These are phyloP conservation scores for Eupithecia tripunctaria DNA, from an alignment of 2,888 invertebrate species.

Conservation along the genomic window DNA sequence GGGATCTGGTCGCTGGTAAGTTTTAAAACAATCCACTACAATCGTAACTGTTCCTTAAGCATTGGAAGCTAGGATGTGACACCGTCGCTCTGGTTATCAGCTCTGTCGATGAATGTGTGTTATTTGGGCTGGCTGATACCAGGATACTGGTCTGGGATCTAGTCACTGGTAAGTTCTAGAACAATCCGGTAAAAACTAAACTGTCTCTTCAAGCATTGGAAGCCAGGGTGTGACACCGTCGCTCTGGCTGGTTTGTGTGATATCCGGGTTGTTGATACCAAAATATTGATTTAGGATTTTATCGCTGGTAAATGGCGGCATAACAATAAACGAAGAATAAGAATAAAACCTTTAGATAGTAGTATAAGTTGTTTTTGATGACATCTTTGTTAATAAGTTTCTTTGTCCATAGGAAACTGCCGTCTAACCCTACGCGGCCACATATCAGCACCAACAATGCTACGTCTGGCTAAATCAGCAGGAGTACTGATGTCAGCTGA, in stretches of 20 bases:
- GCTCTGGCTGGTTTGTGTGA: slow-evolving; percentile 94
- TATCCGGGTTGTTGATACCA: slow-evolving; percentile 93
- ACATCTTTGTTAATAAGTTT: too few species aligned
- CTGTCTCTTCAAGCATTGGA: slow-evolving; percentile 97
- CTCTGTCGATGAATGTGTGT: slow-evolving; percentile 91
- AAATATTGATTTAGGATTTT: slow-evolving; percentile 93
- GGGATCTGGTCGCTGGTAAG: slow-evolving; percentile 92
- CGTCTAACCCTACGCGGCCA: slow-evolving; percentile 91
- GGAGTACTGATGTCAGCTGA: slow-evolving; percentile 90
- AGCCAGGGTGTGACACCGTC: slow-evolving; percentile 92
- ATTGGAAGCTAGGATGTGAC: slow-evolving; percentile 94
- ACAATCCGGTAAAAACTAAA: too few species aligned
- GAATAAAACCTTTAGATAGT: too few species aligned
- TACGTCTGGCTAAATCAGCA: slow-evolving; percentile 90
- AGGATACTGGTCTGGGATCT: slow-evolving; percentile 94
- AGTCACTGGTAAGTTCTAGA: slow-evolving; percentile 86
- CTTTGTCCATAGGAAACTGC: slow-evolving; percentile 86
- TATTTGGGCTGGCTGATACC: slow-evolving; percentile 91
- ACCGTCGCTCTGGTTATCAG: slow-evolving; percentile 90
- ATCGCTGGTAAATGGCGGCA: slow-evolving; percentile 90
- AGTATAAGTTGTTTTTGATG: too few species aligned
- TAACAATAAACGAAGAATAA: too few species aligned
- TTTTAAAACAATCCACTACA: neutral
- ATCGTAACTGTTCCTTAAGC: slow-evolving; percentile 88
- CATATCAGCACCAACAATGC: slow-evolving; percentile 89